Conservation (phyloP, 2,888 invertebrate species). For the Alsophila aescularia region DNA sequence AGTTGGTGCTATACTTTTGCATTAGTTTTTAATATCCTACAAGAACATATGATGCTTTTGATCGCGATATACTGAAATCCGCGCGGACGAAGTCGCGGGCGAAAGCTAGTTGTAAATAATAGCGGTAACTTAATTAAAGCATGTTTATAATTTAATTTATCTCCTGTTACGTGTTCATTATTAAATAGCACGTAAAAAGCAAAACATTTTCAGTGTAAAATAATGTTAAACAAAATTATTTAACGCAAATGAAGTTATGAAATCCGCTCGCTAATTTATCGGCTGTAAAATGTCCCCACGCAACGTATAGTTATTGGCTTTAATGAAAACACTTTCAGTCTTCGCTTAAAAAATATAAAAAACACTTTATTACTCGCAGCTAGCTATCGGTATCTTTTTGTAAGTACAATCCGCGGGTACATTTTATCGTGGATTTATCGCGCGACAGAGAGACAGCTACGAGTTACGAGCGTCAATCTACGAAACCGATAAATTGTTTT, state of each 20-base stretch:
- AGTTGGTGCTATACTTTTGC: no score
- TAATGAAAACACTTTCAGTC: constrained; percentile 30
- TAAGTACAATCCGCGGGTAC: constrained; percentile 31
- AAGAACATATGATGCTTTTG: no score
- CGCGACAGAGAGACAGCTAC: constrained; percentile 40
- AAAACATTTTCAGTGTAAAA: constrained; percentile 4
- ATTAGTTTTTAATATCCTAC: no score
- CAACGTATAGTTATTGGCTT: constrained; percentile 30
- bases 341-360: constrained; percentile 19
- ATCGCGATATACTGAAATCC: no score
- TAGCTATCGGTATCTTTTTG: constrained; percentile 24
- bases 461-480: constrained; percentile 44
- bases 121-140: constrained; percentile 12
- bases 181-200: constrained; percentile 2
- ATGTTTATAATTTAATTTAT: constrained; percentile 1
- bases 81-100: no score
- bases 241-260: constrained; percentile 28
- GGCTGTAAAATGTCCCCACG: constrained; percentile 30
- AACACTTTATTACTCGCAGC: constrained; percentile 28
- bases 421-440: constrained; percentile 40
- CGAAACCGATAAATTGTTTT: constrained; percentile 44
- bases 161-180: constrained; percentile 3
- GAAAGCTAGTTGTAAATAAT: background rate
- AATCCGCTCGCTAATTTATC: constrained; percentile 31
- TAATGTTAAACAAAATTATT: constrained; percentile 19